phyloP scores from a whole-genome alignment of 2,113 vertebrate genomes.

The Anhinga anhinga region DNA sequence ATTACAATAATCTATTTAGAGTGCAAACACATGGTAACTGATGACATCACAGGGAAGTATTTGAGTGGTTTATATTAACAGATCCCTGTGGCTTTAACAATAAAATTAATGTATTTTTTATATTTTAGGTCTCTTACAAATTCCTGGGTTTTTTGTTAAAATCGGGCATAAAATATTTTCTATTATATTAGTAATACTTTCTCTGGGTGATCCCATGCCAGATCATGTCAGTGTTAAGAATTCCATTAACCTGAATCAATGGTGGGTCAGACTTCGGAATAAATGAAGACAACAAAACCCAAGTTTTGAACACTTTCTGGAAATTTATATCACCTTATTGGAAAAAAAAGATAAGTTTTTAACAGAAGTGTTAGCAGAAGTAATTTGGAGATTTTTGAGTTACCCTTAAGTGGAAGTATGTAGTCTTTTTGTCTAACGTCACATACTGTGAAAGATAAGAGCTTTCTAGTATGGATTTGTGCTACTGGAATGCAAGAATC shows the following conservation, averaged over 20 bases:
- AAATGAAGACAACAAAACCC: neutral
- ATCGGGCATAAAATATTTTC: neutral
- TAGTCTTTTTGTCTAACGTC: neutral
- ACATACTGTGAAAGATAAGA: neutral
- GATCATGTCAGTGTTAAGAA: neutral
- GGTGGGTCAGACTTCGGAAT: neutral
- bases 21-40: slow-evolving; percentile 19
- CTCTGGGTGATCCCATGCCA: neutral
- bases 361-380: neutral
- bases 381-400: neutral
- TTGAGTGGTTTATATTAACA: slow-evolving; percentile 24
- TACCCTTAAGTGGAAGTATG: neutral
- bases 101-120: slow-evolving; percentile 4
- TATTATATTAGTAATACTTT: neutral
- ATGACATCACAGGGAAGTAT: slow-evolving; percentile 31
- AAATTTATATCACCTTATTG: neutral
- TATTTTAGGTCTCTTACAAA: neutral
- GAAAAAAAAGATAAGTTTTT: neutral
- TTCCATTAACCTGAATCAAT: neutral
- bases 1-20: slow-evolving; percentile 47
- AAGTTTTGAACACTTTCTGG: neutral
- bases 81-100: neutral
- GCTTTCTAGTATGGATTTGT: neutral
- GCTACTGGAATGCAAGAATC: neutral
- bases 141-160: neutral